phyloP scores from a whole-genome alignment of 2,888 invertebrate species.

The Arctia plantaginis region DNA sequence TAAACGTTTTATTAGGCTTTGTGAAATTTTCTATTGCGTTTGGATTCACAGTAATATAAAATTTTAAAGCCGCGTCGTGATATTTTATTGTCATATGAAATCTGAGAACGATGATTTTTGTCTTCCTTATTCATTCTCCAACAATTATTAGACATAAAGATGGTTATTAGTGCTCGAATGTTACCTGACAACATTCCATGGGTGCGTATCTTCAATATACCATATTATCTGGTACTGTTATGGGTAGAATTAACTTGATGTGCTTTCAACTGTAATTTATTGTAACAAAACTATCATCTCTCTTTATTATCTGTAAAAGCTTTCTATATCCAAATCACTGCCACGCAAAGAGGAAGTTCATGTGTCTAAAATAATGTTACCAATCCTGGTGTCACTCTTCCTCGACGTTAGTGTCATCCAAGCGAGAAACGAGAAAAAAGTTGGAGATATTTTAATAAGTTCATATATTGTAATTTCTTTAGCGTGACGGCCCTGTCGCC shows the following conservation, averaged over 20 bases:
- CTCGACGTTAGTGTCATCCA: constrained; percentile 69
- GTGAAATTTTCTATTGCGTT: constrained; percentile 34
- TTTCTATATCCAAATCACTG: constrained; percentile 10
- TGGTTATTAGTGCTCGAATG: constrained; percentile 15
- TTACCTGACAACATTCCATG: constrained; percentile 22
- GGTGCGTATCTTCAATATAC: constrained; percentile 11
- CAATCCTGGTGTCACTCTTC: constrained; percentile 60
- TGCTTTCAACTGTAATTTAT: constrained; percentile 13
- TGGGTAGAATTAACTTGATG: constrained; percentile 9
- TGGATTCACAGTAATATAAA: constrained; percentile 35
- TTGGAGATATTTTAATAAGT: constrained; percentile 83
- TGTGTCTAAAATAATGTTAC: constrained; percentile 54
- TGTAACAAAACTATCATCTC: constrained; percentile 8
- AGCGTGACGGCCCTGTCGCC: constrained; percentile 82
- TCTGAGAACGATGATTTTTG: constrained; percentile 20
- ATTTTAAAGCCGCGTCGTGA: constrained; percentile 30
- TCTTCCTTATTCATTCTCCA: constrained; percentile 29
- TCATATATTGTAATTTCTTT: constrained; percentile 79
- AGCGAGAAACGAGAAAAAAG: constrained; percentile 79
- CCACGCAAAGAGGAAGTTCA: constrained; percentile 60
- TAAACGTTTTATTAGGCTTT: constrained; percentile 42
- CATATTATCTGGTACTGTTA: constrained; percentile 8
- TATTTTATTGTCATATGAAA: constrained; percentile 46
- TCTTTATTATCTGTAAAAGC: not conserved
- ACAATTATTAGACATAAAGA: constrained; percentile 21